These are phyloP conservation scores for Heliconius sara DNA, from an alignment of 2,888 invertebrate genomes.

Conservation along the genomic window DNA sequence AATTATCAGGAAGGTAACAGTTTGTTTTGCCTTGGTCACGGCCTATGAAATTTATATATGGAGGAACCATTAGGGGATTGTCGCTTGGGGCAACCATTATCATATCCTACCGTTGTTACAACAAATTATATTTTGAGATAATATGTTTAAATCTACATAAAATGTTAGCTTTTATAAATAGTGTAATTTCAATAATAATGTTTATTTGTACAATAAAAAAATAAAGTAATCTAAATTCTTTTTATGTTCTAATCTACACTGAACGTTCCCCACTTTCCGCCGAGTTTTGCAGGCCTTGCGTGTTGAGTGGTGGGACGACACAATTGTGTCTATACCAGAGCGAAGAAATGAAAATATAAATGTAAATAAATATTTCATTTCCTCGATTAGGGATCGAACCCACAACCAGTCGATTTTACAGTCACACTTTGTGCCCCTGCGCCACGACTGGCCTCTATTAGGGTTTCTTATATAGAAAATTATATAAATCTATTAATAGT, in stretches of 20 bases:
- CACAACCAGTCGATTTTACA: no score
- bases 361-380: no score
- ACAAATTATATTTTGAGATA: conserved; percentile 24
- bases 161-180: not conserved
- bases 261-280: no score
- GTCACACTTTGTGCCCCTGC: no score
- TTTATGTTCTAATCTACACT: no score
- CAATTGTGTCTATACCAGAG: no score
- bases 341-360: no score
- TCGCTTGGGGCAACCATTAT: conserved; percentile 66
- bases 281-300: no score
- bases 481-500: not conserved
- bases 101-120: conserved; percentile 23
- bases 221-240: no score
- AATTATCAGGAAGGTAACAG: conserved; percentile 74
- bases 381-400: no score
- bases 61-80: conserved; percentile 78
- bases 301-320: no score
- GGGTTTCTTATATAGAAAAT: not conserved
- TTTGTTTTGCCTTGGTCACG: conserved; percentile 80
- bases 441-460: no score
- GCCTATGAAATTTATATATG: conserved; percentile 77
- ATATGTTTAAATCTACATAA: not conserved
- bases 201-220: not conserved
- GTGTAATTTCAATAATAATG: not conserved